Conservation (phyloP, 2,113 vertebrate species). For the Platycercus adscitus region DNA sequence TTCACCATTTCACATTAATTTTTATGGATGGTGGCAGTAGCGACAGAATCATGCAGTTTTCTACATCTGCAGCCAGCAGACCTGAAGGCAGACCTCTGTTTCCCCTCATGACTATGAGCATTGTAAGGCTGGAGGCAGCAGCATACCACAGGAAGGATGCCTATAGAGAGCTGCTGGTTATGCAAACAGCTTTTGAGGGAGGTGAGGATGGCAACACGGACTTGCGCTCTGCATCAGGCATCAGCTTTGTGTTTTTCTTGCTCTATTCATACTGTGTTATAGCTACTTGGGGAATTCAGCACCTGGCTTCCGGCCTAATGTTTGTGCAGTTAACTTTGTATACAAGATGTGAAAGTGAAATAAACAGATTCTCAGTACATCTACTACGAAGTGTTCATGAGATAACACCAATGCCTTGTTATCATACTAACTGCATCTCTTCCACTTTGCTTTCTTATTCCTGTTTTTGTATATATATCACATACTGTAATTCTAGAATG, state of each 20-base stretch:
- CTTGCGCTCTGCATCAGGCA: background rate
- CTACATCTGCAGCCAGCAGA: background rate
- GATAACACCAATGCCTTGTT: background rate
- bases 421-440: background rate
- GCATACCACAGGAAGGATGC: rapidly evolving
- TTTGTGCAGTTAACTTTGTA: background rate
- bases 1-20: background rate
- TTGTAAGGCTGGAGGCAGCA: background rate
- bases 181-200: background rate
- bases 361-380: background rate
- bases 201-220: rapidly evolving
- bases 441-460: background rate
- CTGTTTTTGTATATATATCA: background rate
- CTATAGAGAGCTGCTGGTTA: rapidly evolving
- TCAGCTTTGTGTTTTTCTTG: background rate
- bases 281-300: background rate
- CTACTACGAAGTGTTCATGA: background rate
- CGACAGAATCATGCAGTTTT: background rate
- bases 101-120: background rate
- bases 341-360: background rate
- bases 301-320: background rate
- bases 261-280: background rate
- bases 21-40: rapidly evolving
- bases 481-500: background rate
- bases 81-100: background rate